These are phyloP conservation scores for Acheta domesticus DNA, from an alignment of 2,888 invertebrate genomes.

Conservation along the genomic window DNA sequence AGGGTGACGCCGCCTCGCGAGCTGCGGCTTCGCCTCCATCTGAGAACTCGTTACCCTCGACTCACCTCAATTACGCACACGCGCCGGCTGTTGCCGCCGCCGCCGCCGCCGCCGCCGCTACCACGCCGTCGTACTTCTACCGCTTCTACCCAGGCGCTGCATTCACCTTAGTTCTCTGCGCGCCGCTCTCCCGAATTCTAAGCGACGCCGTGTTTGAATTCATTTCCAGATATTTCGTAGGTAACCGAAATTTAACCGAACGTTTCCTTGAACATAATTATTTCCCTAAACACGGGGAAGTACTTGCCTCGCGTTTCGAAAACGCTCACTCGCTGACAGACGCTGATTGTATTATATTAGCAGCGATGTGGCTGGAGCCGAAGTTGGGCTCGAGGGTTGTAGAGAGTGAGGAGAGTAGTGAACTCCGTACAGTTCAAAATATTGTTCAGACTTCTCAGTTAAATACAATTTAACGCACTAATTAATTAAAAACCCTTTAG, in stretches of 20 bases:
- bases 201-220: constrained; percentile 6
- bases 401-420: too few species aligned
- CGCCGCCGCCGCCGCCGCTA: background rate
- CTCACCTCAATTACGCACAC: constrained; percentile 18
- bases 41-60: background rate
- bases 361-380: too few species aligned
- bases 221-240: background rate
- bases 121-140: background rate
- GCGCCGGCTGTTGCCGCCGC: background rate
- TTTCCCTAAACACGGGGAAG: background rate
- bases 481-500: too few species aligned
- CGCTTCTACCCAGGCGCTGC: background rate
- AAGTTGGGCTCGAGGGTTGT: too few species aligned
- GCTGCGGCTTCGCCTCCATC: constrained; percentile 3
- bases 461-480: too few species aligned
- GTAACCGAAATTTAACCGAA: constrained; percentile 1
- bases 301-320: background rate
- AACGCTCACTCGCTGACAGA: constrained; percentile 5
- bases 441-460: too few species aligned
- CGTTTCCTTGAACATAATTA: constrained; percentile 18
- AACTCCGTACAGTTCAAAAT: too few species aligned
- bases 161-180: background rate
- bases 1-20: background rate
- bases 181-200: background rate
- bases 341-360: background rate